Conservation (phyloP, 2,113 vertebrate species). For the Oenanthe melanoleuca region DNA sequence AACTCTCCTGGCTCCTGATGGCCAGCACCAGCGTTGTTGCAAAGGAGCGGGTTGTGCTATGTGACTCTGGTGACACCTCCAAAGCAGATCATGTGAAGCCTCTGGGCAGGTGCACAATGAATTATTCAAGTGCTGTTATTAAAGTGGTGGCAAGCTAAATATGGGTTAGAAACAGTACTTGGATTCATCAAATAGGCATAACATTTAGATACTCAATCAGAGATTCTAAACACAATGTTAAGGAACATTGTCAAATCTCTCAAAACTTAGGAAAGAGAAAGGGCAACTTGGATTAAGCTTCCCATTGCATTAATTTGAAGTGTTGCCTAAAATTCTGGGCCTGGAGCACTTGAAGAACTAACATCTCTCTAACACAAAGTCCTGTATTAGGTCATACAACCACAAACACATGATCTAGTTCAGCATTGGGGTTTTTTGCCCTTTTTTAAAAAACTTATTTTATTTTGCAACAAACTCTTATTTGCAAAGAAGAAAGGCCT, state of each 20-base stretch:
- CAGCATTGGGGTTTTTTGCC: fast-evolving
- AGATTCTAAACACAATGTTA: neutral
- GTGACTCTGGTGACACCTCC: neutral
- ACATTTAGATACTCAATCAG: neutral
- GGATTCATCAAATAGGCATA: neutral
- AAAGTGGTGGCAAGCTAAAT: neutral
- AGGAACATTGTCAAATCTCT: neutral
- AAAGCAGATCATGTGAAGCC: neutral
- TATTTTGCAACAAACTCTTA: neutral
- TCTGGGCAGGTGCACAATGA: neutral
- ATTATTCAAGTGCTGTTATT: neutral
- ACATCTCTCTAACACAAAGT: neutral
- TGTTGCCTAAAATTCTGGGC: neutral
- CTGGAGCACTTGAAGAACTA: neutral
- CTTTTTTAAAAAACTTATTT: neutral
- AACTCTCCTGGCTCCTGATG: neutral
- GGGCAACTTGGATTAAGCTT: neutral
- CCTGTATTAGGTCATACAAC: neutral
- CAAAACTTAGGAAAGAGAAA: neutral
- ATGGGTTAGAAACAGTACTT: neutral
- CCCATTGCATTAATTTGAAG: neutral
- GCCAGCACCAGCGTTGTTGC: neutral
- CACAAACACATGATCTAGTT: neutral
- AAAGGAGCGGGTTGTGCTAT: neutral
- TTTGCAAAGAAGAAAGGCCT: neutral